Percentiles rank a stretch among this genome's conserved stretches.
Evolutionary conservation across 2,113 vertebrate genomes (phyloP).

Genomic region (Empidonax traillii): DNA sequence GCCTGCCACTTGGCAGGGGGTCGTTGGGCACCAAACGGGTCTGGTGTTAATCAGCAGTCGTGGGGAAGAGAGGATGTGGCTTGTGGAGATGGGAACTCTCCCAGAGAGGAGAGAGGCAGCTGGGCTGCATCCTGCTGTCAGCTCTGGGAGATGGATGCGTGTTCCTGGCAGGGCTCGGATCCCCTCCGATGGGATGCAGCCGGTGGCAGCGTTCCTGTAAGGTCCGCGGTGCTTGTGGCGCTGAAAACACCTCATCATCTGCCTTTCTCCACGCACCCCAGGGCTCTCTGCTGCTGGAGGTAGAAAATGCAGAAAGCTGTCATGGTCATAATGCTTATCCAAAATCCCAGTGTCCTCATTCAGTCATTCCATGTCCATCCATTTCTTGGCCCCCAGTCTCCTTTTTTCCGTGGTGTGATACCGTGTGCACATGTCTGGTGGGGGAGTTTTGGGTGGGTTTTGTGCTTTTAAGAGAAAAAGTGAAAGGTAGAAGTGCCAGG

Average conservation of each 20-base stretch:
- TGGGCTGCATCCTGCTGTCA: background rate
- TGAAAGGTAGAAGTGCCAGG: background rate
- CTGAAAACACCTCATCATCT: background rate
- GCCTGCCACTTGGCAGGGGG: background rate
- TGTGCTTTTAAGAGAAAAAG: background rate
- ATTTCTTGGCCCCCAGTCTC: background rate
- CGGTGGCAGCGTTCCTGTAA: rapidly evolving
- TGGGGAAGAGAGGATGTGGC: background rate
- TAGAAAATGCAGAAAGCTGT: background rate
- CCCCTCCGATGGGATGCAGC: background rate
- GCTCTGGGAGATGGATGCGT: rapidly evolving
- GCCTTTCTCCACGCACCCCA: background rate
- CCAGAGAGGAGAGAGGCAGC: background rate
- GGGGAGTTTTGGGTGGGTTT: too few species aligned
- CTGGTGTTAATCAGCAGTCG: background rate
- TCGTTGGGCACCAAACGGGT: rapidly evolving
- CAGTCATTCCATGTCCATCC: background rate
- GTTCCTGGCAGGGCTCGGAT: background rate
- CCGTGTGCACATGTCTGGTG: rapidly evolving
- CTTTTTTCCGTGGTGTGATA: background rate
- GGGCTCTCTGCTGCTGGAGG: background rate
- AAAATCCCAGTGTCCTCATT: background rate
- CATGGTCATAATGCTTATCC: background rate
- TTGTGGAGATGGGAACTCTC: background rate
- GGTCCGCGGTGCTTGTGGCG: rapidly evolving